Base-by-base conservation (phyloP, 2,113 vertebrate species). In the Mirounga angustirostris region DNA sequence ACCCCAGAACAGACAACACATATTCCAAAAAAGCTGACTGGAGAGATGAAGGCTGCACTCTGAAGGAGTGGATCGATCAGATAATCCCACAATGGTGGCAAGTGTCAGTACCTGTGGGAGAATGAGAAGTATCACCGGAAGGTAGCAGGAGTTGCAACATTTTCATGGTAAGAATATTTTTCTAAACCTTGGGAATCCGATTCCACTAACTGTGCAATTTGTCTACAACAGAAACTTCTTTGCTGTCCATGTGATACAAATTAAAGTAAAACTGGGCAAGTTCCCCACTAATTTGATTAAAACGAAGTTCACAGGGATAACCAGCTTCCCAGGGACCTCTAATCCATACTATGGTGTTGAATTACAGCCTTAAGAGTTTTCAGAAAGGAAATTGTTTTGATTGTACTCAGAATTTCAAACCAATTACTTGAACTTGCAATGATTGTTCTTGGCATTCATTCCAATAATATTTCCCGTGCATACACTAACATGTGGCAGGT, bases 381-480 rank as follows among this genome's bases (percentile, higher is more conserved):
- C 67, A 79, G 86, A 73, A 92, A 58, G 89, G 89, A 96, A 97
- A 73, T 58, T 46, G 74, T 79, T 63, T 89, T 80, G 74, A 59
- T 10, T 43, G 40, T 87, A 54, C 76, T 87, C 79, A 83, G 74
- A 95, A 89, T 96, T 89, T 89, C 52, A 94, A 52, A 59, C 67
- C 85, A 73, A 92, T 71, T 59, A 78, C 84, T 73, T 92, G 13
- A 81, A 86, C 33, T 92, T 90, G 88, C 63, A 67, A 54, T 82
- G 22, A 54, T n/a, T 65, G 54, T 40, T 82, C 86, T 46, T 46
- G 88, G 79, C 54, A 24, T 54, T 79, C 13, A 50, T 84, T 63
- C 71, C 94, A 85, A 74, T 43, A 79, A 30, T 71, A 59, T n/a
- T 92, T 92, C 80, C 94, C 46, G 61, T 36, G 76, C 7, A 13